phyloP scores from a whole-genome alignment of 1,140 invertebrate genomes.

The Dendroctonus valens region DNA sequence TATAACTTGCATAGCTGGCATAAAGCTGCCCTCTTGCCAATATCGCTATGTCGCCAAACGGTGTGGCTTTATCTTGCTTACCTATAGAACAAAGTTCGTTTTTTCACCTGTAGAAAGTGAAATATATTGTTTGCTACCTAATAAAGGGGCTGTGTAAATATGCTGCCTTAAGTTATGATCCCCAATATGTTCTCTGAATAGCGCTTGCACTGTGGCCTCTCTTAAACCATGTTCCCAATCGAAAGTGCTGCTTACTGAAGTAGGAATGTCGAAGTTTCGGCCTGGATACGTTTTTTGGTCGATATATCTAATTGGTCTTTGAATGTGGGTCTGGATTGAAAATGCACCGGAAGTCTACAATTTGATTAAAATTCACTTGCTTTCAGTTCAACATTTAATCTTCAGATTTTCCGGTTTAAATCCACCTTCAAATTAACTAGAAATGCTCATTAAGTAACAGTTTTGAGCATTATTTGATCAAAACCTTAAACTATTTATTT shows the following conservation, averaged over 20 bases:
- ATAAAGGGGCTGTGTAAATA: slow-evolving; percentile 56
- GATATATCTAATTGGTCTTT: slow-evolving; percentile 11
- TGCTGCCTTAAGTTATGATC: slow-evolving; percentile 55
- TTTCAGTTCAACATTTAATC: too few species aligned
- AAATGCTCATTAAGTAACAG: too few species aligned
- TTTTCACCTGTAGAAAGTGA: background rate
- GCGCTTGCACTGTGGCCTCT: slow-evolving; percentile 47
- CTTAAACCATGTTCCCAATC: slow-evolving; percentile 51
- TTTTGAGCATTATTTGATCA: too few species aligned
- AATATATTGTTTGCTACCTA: slow-evolving; percentile 42
- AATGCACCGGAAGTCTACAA: slow-evolving; percentile 1
- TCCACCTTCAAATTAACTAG: too few species aligned
- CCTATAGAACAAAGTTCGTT: slow-evolving; percentile 7
- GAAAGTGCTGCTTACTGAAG: slow-evolving; percentile 6
- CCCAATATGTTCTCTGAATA: slow-evolving; percentile 52
- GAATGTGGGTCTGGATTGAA: slow-evolving; percentile 10
- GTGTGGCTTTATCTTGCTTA: slow-evolving; percentile 46
- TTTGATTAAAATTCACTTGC: too few species aligned
- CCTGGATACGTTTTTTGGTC: background rate
- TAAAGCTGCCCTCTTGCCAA: slow-evolving; percentile 60
- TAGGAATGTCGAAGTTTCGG: slow-evolving; percentile 1
- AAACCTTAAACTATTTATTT: too few species aligned
- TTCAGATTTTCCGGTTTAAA: too few species aligned
- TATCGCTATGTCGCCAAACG: slow-evolving; percentile 61
- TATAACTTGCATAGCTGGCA: slow-evolving; percentile 51